phyloP scores from a whole-genome alignment of 2,888 invertebrate genomes.

The Rhagonycha fulva region DNA sequence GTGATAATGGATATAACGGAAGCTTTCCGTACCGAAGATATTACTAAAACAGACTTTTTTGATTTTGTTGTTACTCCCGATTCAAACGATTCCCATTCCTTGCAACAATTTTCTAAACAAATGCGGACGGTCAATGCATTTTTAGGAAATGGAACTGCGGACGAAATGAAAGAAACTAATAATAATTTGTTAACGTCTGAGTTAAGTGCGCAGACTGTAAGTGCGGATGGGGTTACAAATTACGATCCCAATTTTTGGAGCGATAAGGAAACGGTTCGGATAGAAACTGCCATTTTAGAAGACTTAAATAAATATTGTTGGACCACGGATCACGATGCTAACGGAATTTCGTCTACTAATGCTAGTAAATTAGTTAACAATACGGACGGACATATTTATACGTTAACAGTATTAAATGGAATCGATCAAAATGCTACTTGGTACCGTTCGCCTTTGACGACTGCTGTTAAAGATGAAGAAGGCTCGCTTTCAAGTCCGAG shows the following conservation, averaged over 20 bases:
- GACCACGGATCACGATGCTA: slow-evolving; percentile 66
- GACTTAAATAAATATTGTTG: slow-evolving; percentile 86
- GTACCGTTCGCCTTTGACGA: slow-evolving; percentile 65
- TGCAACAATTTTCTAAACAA: slow-evolving; percentile 67
- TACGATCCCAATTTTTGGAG: slow-evolving; percentile 65
- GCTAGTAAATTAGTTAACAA: slow-evolving; percentile 61
- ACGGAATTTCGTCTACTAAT: slow-evolving; percentile 58
- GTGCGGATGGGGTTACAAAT: slow-evolving; percentile 54
- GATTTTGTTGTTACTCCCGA: slow-evolving; percentile 86
- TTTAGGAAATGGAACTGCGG: slow-evolving; percentile 59
- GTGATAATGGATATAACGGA: slow-evolving; percentile 83
- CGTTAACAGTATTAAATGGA: slow-evolving; percentile 83
- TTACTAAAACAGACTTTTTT: slow-evolving; percentile 87
- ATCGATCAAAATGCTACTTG: slow-evolving; percentile 59
- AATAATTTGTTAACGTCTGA: slow-evolving; percentile 55
- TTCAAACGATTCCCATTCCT: slow-evolving; percentile 66
- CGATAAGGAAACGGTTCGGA: slow-evolving; percentile 73
- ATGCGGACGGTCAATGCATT: slow-evolving; percentile 71
- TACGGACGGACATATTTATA: slow-evolving; percentile 84
- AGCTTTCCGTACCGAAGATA: slow-evolving; percentile 77
- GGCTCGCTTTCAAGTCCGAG: slow-evolving; percentile 65
- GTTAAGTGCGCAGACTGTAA: slow-evolving; percentile 52
- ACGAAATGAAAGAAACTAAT: slow-evolving; percentile 62
- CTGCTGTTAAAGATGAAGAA: slow-evolving; percentile 67
- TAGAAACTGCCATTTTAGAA: slow-evolving; percentile 77